These are phyloP conservation scores for Glyphotaelius pellucidus DNA, from an alignment of 2,888 invertebrate species.

Conservation along the genomic window DNA sequence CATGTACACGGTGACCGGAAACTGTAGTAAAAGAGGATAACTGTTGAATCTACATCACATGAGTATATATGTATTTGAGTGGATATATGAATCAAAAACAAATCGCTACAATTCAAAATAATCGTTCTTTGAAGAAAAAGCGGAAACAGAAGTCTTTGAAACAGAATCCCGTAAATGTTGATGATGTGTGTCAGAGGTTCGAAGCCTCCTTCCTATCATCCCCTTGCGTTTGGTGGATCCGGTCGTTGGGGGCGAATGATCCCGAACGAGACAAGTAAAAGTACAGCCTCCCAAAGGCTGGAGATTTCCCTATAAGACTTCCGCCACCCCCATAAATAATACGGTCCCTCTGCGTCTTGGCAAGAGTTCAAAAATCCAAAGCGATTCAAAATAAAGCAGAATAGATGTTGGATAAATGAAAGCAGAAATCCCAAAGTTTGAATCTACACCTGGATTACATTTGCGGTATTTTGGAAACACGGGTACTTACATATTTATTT, in stretches of 20 bases:
- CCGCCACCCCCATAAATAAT: slow-evolving; percentile 45
- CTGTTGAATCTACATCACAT: too few relatives aligned
- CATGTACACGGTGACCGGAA: too few relatives aligned
- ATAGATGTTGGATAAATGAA: neutral
- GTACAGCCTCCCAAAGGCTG: slow-evolving; percentile 28
- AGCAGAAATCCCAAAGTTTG: neutral
- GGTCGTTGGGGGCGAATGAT: slow-evolving; percentile 59
- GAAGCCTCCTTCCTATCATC: neutral
- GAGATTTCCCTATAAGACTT: slow-evolving; percentile 50
- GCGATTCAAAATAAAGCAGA: slow-evolving; percentile 8
- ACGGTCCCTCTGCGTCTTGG: slow-evolving; percentile 35
- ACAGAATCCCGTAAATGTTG: slow-evolving; percentile 50
- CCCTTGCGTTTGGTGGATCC: slow-evolving; percentile 43
- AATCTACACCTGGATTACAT: neutral
- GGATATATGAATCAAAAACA: neutral
- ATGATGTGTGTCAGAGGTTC: slow-evolving; percentile 52
- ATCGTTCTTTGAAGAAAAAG: neutral
- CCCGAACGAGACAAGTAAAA: slow-evolving; percentile 54
- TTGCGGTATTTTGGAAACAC: neutral
- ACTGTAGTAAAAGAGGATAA: too few relatives aligned
- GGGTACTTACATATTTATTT: too few relatives aligned
- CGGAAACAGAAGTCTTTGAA: slow-evolving; percentile 37
- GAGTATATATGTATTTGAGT: too few relatives aligned
- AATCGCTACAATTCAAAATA: neutral
- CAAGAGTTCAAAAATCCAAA: slow-evolving; percentile 18